phyloP scores from a whole-genome alignment of 2,888 invertebrate species.

The Tenthredo mesomela region DNA sequence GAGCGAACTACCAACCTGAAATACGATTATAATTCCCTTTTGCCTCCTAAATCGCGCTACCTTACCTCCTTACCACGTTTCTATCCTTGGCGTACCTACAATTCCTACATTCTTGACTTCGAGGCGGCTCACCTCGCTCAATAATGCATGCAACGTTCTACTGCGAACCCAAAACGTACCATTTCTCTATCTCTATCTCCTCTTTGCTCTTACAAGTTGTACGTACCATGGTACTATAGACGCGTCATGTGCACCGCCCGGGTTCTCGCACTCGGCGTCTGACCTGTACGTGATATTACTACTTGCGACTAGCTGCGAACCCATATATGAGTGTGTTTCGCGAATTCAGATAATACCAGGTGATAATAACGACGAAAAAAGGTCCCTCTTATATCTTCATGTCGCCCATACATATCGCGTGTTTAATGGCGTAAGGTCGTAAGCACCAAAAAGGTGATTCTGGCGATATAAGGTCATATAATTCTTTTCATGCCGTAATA shows the following conservation, averaged over 20 bases:
- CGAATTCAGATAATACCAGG: conserved; percentile 64
- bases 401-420: too few relatives aligned
- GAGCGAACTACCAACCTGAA: conserved; percentile 58
- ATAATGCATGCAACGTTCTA: conserved; percentile 65
- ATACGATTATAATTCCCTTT: conserved; percentile 71
- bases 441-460: too few relatives aligned
- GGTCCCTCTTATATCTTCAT: background rate
- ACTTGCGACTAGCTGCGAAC: conserved; percentile 53
- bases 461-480: too few relatives aligned
- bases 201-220: background rate
- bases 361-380: background rate
- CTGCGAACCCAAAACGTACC: conserved; percentile 53
- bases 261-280: background rate
- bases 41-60: conserved; percentile 61
- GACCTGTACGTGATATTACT: conserved; percentile 60
- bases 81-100: conserved; percentile 55
- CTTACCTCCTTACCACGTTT: conserved; percentile 56
- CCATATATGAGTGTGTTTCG: conserved; percentile 62
- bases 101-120: conserved; percentile 55
- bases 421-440: too few relatives aligned
- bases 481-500: too few relatives aligned
- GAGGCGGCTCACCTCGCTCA: conserved; percentile 58
- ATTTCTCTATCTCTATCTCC: background rate
- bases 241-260: background rate
- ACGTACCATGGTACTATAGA: background rate